These are phyloP conservation scores for Vanessa cardui DNA, from an alignment of 2,888 invertebrate genomes.

Conservation along the genomic window DNA sequence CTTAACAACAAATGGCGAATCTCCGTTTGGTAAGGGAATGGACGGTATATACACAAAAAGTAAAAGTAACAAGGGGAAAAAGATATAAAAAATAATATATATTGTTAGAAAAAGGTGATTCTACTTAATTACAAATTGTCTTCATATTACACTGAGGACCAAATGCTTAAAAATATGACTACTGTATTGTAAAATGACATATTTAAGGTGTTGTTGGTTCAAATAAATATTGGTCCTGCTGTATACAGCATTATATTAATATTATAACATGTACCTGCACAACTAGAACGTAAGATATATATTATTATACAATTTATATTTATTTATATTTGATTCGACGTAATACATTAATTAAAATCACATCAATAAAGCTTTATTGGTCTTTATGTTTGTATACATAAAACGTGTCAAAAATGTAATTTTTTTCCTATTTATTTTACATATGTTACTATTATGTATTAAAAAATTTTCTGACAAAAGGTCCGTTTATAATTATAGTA, in stretches of 20 bases:
- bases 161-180: background rate
- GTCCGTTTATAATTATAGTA: no score
- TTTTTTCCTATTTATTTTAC: no score
- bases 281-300: background rate
- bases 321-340: no score
- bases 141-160: slow-evolving; percentile 1
- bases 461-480: no score
- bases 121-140: slow-evolving; percentile 16
- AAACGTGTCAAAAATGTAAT: no score
- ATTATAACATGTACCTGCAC: background rate
- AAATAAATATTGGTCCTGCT: background rate
- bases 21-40: slow-evolving; percentile 76
- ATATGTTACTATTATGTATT: no score
- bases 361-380: no score
- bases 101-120: slow-evolving; percentile 9
- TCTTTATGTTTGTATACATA: no score
- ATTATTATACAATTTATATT: background rate
- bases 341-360: no score
- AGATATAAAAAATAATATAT: slow-evolving; percentile 26
- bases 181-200: background rate
- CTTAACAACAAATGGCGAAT: slow-evolving; percentile 68
- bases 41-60: slow-evolving; percentile 68
- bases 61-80: slow-evolving; percentile 53
- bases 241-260: background rate
- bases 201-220: background rate